These are phyloP conservation scores for Morone chrysops DNA, from an alignment of 2,113 vertebrate genomes.

Conservation along the genomic window DNA sequence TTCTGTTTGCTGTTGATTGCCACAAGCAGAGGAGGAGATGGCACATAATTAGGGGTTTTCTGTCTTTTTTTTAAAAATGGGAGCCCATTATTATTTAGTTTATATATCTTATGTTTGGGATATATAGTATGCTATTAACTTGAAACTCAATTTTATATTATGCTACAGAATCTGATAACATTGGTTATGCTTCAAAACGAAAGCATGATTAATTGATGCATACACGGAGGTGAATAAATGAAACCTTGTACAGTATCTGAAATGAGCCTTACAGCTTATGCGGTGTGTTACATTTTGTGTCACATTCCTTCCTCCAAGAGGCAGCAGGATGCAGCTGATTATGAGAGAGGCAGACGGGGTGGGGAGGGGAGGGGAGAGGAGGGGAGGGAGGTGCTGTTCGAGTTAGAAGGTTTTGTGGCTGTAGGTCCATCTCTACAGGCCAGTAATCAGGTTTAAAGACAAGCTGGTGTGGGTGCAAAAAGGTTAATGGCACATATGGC, in stretches of 20 bases:
- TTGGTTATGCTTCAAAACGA: neutral
- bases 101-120: too few species aligned
- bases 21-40: neutral
- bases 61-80: neutral
- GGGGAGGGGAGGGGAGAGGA: neutral
- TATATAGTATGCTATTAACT: too few species aligned
- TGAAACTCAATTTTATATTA: neutral
- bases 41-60: neutral
- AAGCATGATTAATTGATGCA: neutral
- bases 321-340: conserved; percentile 77
- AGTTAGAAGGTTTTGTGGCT: conserved; percentile 13
- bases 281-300: conserved; percentile 43
- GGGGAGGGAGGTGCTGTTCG: neutral
- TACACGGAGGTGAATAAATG: neutral
- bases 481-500: conserved; percentile 61
- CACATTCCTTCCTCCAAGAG: conserved; percentile 82
- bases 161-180: neutral
- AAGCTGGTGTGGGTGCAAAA: conserved; percentile 43
- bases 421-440: conserved; percentile 45
- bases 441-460: conserved; percentile 58
- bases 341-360: conserved; percentile 13
- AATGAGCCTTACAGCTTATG: conserved; percentile 28
- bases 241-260: neutral
- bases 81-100: neutral
- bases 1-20: conserved; percentile 21